Conservation (phyloP, 2,888 invertebrate species). For the Thera obeliscata region DNA sequence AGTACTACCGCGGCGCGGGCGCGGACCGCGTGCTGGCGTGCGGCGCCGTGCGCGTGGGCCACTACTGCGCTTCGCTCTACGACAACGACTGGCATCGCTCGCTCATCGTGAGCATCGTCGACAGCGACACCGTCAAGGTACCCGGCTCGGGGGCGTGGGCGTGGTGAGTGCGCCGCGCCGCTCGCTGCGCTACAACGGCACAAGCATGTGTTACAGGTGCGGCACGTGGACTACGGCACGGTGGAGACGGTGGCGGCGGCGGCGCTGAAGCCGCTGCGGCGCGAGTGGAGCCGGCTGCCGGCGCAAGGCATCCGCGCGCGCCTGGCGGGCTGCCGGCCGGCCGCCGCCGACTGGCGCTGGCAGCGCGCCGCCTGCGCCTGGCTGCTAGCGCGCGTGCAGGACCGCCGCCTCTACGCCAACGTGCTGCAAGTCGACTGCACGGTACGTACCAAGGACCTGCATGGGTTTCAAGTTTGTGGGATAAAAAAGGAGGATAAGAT, state of each 20-base stretch:
- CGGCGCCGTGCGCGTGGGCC: slow-evolving; percentile 71
- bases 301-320: slow-evolving; percentile 81
- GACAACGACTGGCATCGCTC: slow-evolving; percentile 81
- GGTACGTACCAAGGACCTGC: slow-evolving; percentile 35
- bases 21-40: slow-evolving; percentile 54
- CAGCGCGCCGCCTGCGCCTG: slow-evolving; percentile 64
- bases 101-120: slow-evolving; percentile 71
- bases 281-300: slow-evolving; percentile 69
- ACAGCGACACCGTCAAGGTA: slow-evolving; percentile 76
- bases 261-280: slow-evolving; percentile 65
- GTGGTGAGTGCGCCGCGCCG: too few species aligned
- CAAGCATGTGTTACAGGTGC: slow-evolving; percentile 63
- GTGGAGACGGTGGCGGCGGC: slow-evolving; percentile 61
- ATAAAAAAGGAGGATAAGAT: too few species aligned
- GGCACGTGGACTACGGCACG: slow-evolving; percentile 85
- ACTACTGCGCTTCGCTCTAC: slow-evolving; percentile 77
- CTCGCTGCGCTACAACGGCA: too few species aligned
- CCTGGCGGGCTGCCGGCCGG: slow-evolving; percentile 74
- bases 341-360: slow-evolving; percentile 72
- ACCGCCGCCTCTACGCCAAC: slow-evolving; percentile 68
- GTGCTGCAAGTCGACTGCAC: slow-evolving; percentile 51
- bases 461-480: too few species aligned
- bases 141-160: slow-evolving; percentile 16
- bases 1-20: slow-evolving; percentile 65
- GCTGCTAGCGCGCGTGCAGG: slow-evolving; percentile 67